Percentiles rank a stretch among this genome's conserved stretches.
Evolutionary conservation across 2,888 invertebrate genomes (phyloP).

Genomic region (Nowickia ferox): DNA sequence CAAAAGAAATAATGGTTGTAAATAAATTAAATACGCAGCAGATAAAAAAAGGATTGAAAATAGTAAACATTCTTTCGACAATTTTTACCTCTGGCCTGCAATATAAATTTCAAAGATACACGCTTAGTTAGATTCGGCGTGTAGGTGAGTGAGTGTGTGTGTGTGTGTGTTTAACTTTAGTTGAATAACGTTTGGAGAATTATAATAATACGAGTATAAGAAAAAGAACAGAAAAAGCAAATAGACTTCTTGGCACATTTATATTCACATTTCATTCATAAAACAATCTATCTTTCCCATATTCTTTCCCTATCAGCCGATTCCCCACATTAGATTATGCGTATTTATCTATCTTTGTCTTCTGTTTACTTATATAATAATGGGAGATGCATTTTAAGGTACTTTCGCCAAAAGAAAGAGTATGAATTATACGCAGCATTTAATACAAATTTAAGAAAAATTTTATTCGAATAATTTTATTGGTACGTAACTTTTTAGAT

Average conservation of each 20-base stretch:
- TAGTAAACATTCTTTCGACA: slow-evolving; percentile 33
- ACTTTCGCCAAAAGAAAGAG: background rate
- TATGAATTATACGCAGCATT: too few species aligned
- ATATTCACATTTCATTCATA: slow-evolving; percentile 54
- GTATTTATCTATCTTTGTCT: slow-evolving; percentile 6
- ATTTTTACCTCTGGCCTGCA: slow-evolving; percentile 17
- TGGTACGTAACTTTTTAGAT: too few species aligned
- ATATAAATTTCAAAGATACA: slow-evolving; percentile 2
- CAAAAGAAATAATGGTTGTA: slow-evolving; percentile 39
- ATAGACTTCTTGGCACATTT: slow-evolving; percentile 40
- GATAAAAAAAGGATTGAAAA: slow-evolving; percentile 47
- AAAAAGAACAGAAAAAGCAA: slow-evolving; percentile 3
- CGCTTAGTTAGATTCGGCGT: too few species aligned
- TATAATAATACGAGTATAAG: slow-evolving; percentile 27
- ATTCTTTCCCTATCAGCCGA: background rate
- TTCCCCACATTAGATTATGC: background rate
- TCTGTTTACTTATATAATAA: background rate
- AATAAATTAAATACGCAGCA: slow-evolving; percentile 33
- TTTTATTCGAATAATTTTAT: too few species aligned
- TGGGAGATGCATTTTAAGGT: background rate
- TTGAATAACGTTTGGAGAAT: slow-evolving; percentile 62
- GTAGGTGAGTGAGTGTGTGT: background rate
- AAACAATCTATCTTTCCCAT: slow-evolving; percentile 45
- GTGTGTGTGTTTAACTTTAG: slow-evolving; percentile 31
- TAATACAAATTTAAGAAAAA: too few species aligned